These are phyloP conservation scores for Sphaerophoria rueppellii DNA, from an alignment of 2,888 invertebrate species.

Conservation along the genomic window DNA sequence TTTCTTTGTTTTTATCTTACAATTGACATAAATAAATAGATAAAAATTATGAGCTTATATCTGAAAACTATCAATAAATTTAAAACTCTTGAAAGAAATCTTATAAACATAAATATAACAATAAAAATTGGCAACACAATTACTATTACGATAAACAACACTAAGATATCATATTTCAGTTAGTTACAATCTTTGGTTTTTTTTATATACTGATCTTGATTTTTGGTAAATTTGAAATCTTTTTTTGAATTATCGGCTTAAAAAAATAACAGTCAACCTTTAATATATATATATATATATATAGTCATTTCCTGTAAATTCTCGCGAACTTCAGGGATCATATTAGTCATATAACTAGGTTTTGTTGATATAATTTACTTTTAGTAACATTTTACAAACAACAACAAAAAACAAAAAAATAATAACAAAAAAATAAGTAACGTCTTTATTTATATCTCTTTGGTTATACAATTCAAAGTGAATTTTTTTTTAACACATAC, in stretches of 20 bases:
- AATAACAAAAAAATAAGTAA: slow-evolving; percentile 4
- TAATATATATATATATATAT: no score
- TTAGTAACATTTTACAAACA: slow-evolving; percentile 29
- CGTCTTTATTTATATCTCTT: slow-evolving; percentile 42
- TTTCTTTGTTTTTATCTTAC: slow-evolving; percentile 17
- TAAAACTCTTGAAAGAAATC: slow-evolving; percentile 10
- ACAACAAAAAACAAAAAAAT: slow-evolving; percentile 31
- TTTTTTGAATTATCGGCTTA: slow-evolving; percentile 46
- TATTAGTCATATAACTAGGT: slow-evolving; percentile 63
- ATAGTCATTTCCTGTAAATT: slow-evolving; percentile 70
- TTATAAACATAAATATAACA: slow-evolving; percentile 18
- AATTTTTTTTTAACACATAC: slow-evolving; percentile 67
- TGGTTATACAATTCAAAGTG: slow-evolving; percentile 52
- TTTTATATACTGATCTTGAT: not conserved
- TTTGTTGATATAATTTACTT: slow-evolving; percentile 54
- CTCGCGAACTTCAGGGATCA: slow-evolving; percentile 66
- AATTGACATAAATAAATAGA: slow-evolving; percentile 34
- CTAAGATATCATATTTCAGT: slow-evolving; percentile 5
- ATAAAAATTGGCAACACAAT: slow-evolving; percentile 45
- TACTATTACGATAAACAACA: slow-evolving; percentile 45
- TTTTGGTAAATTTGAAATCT: slow-evolving; percentile 4
- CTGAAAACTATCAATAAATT: slow-evolving; percentile 32
- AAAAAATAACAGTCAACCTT: slow-evolving; percentile 34
- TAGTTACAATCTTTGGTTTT: not conserved
- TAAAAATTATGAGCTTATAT: slow-evolving; percentile 62